phyloP scores from a whole-genome alignment of 2,888 invertebrate species.

The Zele albiditarsus region DNA sequence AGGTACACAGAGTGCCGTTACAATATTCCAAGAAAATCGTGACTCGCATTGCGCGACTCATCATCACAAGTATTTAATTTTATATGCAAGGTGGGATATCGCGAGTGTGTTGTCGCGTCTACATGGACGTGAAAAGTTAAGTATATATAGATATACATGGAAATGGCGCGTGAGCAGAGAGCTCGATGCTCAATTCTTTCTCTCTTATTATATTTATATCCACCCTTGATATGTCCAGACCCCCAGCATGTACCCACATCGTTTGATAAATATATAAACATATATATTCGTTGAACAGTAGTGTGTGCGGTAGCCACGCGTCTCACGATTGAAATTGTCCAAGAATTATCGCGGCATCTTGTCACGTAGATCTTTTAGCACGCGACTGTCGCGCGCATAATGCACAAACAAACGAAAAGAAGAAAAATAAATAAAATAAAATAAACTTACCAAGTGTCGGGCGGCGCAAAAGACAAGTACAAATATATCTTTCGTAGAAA shows the following conservation, averaged over 20 bases:
- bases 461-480: not conserved
- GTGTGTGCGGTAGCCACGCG: conserved; percentile 32
- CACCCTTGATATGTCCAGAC: not conserved
- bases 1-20: conserved; percentile 36
- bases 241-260: not conserved
- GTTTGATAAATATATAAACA: not conserved
- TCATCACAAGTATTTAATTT: conserved; percentile 33
- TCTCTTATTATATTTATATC: conserved; percentile 16
- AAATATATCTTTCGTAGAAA: not conserved
- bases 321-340: conserved; percentile 37
- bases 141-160: not conserved
- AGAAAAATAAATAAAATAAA: not conserved
- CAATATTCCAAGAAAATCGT: conserved; percentile 30
- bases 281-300: not conserved
- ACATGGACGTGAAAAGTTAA: conserved; percentile 28
- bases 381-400: conserved; percentile 50
- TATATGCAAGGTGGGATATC: conserved; percentile 34
- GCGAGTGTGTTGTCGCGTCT: conserved; percentile 24
- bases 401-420: not conserved
- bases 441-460: not conserved
- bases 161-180: conserved; percentile 39
- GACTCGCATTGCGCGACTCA: conserved; percentile 32
- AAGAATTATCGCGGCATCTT: conserved; percentile 36
- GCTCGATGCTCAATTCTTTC: conserved; percentile 31
- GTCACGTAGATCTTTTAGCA: conserved; percentile 46